Evolutionary conservation across 1,140 invertebrate genomes (phyloP).

Genomic region (Drosophila sp.): DNA sequence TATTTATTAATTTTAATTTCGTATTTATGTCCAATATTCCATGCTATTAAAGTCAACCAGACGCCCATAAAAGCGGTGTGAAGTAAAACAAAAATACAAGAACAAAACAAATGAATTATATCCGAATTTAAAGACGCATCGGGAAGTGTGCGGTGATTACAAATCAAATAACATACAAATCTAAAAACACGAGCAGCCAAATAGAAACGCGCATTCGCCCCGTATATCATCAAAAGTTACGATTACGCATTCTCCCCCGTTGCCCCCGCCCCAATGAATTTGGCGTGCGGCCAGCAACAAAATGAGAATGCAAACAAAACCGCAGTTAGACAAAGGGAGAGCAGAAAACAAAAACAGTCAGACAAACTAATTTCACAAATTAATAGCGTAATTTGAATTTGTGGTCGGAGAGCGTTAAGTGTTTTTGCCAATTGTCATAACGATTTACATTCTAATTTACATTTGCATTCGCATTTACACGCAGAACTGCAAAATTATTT

Average conservation of each 20-base stretch:
- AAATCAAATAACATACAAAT: conserved; percentile 50
- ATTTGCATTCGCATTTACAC: conserved; percentile 14
- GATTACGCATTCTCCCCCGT: conserved; percentile 42
- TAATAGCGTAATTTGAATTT: conserved; percentile 77
- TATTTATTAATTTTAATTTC: conserved; percentile 34
- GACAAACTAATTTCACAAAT: conserved; percentile 71
- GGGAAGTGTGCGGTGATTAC: conserved; percentile 13
- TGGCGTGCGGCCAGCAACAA: conserved; percentile 69
- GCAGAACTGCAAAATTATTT: conserved; percentile 35
- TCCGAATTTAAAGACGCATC: not conserved
- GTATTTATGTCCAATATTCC: conserved; percentile 54
- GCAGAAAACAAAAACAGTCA: conserved; percentile 50
- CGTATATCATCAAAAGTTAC: conserved; percentile 44
- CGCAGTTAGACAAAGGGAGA: conserved; percentile 76
- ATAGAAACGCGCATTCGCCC: conserved; percentile 51
- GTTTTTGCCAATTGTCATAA: conserved; percentile 24
- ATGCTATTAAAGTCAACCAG: conserved; percentile 53
- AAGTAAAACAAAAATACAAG: conserved; percentile 34
- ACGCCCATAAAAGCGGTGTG: conserved; percentile 23
- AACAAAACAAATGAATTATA: conserved; percentile 48
- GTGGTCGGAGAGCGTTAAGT: conserved; percentile 50
- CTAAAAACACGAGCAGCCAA: conserved; percentile 24
- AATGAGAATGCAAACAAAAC: conserved; percentile 54
- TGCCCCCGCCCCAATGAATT: conserved; percentile 25
- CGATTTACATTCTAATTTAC: conserved; percentile 33